phyloP scores from a whole-genome alignment of 2,113 vertebrate genomes.

The Amazona guildingii region DNA sequence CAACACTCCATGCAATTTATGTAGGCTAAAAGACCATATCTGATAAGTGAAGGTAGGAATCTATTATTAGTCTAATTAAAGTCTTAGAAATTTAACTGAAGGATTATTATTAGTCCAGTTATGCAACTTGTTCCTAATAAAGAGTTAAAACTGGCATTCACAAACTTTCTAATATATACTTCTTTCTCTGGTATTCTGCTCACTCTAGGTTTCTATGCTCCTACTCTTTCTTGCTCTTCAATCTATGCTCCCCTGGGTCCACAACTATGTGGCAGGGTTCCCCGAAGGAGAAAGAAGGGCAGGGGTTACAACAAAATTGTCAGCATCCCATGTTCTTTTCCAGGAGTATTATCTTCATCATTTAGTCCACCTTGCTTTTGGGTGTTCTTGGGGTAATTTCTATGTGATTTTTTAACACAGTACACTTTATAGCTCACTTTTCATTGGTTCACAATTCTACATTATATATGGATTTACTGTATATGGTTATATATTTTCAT shows the following conservation, averaged over 20 bases:
- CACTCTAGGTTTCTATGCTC: neutral
- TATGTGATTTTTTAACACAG: neutral
- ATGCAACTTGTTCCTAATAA: neutral
- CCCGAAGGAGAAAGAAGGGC: neutral
- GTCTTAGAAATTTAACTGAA: neutral
- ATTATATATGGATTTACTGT: neutral
- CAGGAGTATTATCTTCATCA: neutral
- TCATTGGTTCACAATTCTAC: neutral
- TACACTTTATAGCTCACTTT: neutral
- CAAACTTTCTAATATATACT: neutral
- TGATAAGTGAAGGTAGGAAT: neutral
- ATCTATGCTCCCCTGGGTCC: neutral
- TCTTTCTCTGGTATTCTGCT: neutral
- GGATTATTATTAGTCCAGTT: neutral
- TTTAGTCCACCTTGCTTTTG: neutral
- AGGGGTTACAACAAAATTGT: neutral
- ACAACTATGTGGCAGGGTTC: neutral
- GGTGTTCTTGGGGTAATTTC: neutral
- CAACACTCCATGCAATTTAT: neutral
- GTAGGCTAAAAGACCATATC: neutral
- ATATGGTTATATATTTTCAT: neutral
- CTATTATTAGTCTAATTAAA: neutral
- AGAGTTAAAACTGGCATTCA: neutral
- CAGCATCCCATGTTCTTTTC: neutral
- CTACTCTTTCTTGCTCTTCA: neutral